A percentile compares a stretch with the other conserved stretches of the same genome.
These are phyloP conservation scores for Eubucco bourcierii DNA, from an alignment of 2,113 vertebrate species.

Conservation along the genomic window DNA sequence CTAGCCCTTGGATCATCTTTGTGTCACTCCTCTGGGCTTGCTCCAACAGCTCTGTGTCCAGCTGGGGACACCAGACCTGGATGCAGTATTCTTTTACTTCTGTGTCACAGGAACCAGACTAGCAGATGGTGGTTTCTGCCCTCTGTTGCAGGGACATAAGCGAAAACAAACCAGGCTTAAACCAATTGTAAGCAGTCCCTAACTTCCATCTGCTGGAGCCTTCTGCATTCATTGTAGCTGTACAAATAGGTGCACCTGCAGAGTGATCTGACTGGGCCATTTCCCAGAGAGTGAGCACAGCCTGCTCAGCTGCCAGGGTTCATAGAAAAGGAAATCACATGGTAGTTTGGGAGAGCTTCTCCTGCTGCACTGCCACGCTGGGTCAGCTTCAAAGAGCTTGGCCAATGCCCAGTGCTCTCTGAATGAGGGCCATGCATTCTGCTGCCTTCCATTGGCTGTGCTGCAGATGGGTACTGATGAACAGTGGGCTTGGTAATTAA, in stretches of 20 bases:
- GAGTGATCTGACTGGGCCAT: neutral
- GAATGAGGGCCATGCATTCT: neutral
- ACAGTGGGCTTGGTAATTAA: neutral
- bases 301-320: neutral
- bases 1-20: too few relatives aligned
- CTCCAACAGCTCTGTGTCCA: too few relatives aligned
- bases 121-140: neutral
- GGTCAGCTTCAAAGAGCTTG: neutral
- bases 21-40: too few relatives aligned
- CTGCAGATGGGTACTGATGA: neutral
- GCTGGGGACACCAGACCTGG: too few relatives aligned
- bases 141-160: neutral
- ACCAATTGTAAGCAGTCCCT: neutral
- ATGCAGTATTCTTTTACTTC: neutral
- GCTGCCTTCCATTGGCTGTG: neutral
- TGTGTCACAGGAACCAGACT: neutral
- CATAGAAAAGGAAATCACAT: neutral
- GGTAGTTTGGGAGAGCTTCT: neutral
- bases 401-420: neutral
- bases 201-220: neutral
- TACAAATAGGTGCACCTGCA: neutral
- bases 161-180: neutral
- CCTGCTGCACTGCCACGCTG: neutral
- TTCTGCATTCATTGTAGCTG: accelerated
- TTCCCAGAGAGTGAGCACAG: neutral